phyloP scores from a whole-genome alignment of 1,140 invertebrate genomes.

The Dufourea novaeangliae region DNA sequence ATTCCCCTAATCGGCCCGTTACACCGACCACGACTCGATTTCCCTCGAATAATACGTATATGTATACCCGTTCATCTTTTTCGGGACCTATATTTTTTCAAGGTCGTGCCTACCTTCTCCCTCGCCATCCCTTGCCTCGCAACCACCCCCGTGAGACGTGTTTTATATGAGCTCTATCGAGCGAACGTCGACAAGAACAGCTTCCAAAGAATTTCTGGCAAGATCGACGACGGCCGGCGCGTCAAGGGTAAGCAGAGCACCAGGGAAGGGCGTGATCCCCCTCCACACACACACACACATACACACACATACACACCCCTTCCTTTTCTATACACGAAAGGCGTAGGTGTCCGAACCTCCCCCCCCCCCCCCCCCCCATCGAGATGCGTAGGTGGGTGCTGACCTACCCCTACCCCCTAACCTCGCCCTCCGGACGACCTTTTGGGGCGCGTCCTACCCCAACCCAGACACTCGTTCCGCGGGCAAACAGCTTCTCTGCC shows the following conservation, averaged over 20 bases:
- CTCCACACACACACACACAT: too few relatives aligned
- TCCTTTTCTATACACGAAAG: too few relatives aligned
- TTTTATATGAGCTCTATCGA: conserved; percentile 24
- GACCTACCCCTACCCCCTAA: conserved; percentile 77
- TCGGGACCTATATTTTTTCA: conserved; percentile 14
- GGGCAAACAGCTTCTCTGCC: conserved; percentile 58
- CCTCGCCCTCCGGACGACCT: conserved; percentile 72
- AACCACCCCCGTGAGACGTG: background rate
- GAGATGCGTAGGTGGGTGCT: conserved; percentile 74
- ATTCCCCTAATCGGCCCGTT: too few relatives aligned
- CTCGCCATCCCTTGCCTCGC: too few relatives aligned
- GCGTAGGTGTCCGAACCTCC: too few relatives aligned
- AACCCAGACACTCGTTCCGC: conserved; percentile 71
- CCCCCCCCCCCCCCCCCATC: too few relatives aligned
- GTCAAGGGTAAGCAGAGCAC: too few relatives aligned
- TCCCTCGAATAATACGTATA: background rate
- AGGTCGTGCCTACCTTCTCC: too few relatives aligned
- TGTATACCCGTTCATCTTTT: background rate
- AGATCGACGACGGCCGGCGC: background rate
- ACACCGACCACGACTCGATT: too few relatives aligned
- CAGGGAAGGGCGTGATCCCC: background rate
- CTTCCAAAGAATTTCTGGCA: background rate
- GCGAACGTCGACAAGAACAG: background rate
- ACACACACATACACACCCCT: too few relatives aligned
- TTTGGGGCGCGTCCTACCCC: conserved; percentile 75